Evolutionary conservation across 2,113 vertebrate species (phyloP).

Genomic region (Lepus timidus): DNA sequence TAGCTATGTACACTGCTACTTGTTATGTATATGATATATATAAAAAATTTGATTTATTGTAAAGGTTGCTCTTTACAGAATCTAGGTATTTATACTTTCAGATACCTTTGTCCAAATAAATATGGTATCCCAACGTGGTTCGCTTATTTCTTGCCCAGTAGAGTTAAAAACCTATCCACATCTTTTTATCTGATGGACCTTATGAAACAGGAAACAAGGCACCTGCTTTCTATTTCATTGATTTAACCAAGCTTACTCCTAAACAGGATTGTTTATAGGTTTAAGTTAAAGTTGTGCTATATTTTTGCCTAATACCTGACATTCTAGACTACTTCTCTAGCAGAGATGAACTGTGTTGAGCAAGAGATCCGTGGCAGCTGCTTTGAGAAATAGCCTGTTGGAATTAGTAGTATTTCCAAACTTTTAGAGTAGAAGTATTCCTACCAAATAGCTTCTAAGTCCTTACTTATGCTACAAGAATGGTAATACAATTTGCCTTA

Average conservation of each 20-base stretch:
- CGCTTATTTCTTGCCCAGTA: not conserved
- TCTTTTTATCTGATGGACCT: not conserved
- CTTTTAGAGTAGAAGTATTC: conserved; percentile 27
- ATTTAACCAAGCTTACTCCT: conserved; percentile 24
- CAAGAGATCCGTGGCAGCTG: not conserved
- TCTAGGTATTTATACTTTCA: not conserved
- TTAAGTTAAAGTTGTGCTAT: not conserved
- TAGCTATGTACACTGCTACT: not conserved
- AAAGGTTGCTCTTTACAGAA: not conserved
- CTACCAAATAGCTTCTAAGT: conserved; percentile 30
- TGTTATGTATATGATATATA: conserved; percentile 42
- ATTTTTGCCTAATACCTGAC: not conserved
- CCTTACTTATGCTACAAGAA: not conserved
- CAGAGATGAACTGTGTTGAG: conserved; percentile 27
- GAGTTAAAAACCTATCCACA: conserved; percentile 25
- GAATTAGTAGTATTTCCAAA: conserved; percentile 48
- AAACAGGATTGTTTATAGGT: not conserved
- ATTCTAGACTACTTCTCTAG: not conserved
- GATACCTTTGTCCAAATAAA: not conserved
- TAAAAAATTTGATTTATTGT: conserved; percentile 7
- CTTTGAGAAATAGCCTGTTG: conserved; percentile 39
- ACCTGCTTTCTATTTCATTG: conserved; percentile 29
- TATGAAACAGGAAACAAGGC: not conserved
- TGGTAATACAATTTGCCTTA: too few species aligned
- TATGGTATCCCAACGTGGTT: not conserved